phyloP scores from a whole-genome alignment of 2,888 invertebrate genomes.

The Mimachlamys varia region DNA sequence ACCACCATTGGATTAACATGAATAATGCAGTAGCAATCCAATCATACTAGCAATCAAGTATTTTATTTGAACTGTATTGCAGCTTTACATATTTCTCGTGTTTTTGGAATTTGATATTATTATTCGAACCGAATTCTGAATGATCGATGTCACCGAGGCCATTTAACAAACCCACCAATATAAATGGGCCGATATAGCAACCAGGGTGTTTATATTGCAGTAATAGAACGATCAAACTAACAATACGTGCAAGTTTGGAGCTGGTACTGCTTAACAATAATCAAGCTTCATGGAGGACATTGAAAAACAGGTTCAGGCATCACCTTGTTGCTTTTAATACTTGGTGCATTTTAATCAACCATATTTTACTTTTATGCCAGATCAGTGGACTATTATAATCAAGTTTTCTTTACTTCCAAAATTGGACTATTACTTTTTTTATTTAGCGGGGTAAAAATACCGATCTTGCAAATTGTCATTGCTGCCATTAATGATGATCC shows the following conservation, averaged over 20 bases:
- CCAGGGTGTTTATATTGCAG: slow-evolving; percentile 48
- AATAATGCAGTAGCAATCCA: no score
- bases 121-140: not conserved
- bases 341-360: no score
- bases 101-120: not conserved
- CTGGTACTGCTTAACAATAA: slow-evolving; percentile 53
- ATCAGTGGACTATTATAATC: no score
- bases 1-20: no score
- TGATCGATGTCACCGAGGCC: not conserved
- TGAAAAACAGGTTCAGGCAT: not conserved
- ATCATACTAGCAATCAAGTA: not conserved
- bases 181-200: not conserved
- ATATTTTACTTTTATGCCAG: no score
- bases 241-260: slow-evolving; percentile 39
- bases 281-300: no score
- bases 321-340: no score
- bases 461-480: no score
- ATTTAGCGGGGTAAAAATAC: not conserved
- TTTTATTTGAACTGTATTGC: not conserved
- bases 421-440: no score
- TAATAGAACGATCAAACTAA: slow-evolving; percentile 50
- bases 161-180: slow-evolving; percentile 36
- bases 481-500: no score
- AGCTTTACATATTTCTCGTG: no score
- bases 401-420: no score